Base-by-base conservation (phyloP, 23 tunicate species). In the Styela clava region DNA sequence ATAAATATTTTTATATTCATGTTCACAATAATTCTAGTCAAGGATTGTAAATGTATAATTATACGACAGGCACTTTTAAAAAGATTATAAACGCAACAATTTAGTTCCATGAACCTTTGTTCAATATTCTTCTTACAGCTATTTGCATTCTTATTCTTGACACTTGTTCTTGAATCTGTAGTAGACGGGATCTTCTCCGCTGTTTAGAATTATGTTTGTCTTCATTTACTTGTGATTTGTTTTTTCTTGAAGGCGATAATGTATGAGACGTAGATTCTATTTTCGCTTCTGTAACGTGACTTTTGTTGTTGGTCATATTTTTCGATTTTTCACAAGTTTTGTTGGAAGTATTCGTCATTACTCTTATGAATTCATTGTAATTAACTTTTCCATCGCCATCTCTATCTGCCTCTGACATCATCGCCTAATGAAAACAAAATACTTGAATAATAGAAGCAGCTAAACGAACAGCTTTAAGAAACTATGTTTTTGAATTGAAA, bases 381-480 rank as follows among this genome's bases (percentile, higher is more conserved):
- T 29, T 67, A 16, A 67, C 71, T 67, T 67, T 67, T 18, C 71
- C 71, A 24, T 67, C 71, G 16, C 71, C 71, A 29, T 67, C 71
- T 67, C 22, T 22, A 24, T 67, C 71, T 27, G 71, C 71, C 0
- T 67, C 71, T 67, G 16, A 1, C 2, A 67, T 67, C 71, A 67
- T 67, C 22, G 19, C 71, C 71, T 67, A 22, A 22, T 21, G n/a
- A 61, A 21, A 61, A 61, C 22, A 23, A 61, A 0, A 61, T n/a
- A n/a, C n/a, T n/a, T n/a, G n/a, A n/a, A n/a, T n/a, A n/a, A n/a
- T n/a, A n/a, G n/a, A n/a, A n/a, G n/a, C n/a, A n/a, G n/a, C n/a
- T n/a, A n/a, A n/a, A n/a, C n/a, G n/a, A n/a, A n/a, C n/a, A n/a
- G n/a, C n/a, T n/a, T n/a, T n/a, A n/a, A n/a, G n/a, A n/a, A n/a